Conservation (phyloP, 2,113 vertebrate species). For the Nesoenas mayeri region DNA sequence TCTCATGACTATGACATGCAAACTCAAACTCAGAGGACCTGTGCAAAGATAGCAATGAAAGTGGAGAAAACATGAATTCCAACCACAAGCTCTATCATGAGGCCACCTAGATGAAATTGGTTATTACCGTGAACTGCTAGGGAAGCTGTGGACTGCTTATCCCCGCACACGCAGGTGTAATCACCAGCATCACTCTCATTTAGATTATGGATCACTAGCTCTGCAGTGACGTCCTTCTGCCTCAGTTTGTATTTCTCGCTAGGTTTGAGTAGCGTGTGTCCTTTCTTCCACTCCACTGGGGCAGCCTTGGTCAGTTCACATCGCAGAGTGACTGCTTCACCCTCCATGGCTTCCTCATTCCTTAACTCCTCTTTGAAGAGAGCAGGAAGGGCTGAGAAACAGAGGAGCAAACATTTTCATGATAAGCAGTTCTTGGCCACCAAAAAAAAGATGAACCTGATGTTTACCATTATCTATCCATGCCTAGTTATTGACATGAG, state of each 20-base stretch:
- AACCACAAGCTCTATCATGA: fast-evolving
- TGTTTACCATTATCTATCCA: not conserved
- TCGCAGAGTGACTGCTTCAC: constrained; percentile 58
- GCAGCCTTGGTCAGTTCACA: constrained; percentile 81
- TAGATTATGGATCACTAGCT: constrained; percentile 71
- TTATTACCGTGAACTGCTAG: constrained; percentile 52
- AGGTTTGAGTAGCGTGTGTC: constrained; percentile 46
- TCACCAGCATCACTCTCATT: constrained; percentile 69
- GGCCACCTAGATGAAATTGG: not conserved
- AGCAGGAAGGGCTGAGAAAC: constrained; percentile 59
- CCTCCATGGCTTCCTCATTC: constrained; percentile 55
- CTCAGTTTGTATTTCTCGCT: constrained; percentile 68
- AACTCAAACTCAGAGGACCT: not conserved
- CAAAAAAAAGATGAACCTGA: not conserved
- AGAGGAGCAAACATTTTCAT: not conserved
- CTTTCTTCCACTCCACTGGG: constrained; percentile 74
- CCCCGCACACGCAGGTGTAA: constrained; percentile 75
- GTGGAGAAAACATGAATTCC: not conserved
- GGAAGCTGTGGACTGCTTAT: constrained; percentile 67
- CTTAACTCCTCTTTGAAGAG: constrained; percentile 79
- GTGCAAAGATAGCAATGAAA: fast-evolving
- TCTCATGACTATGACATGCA: fast-evolving
- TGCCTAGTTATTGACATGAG: not conserved
- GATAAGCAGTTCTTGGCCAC: not conserved
- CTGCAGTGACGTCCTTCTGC: constrained; percentile 69